phyloP scores from a whole-genome alignment of 2,113 vertebrate species.

The Melanerpes formicivorus region DNA sequence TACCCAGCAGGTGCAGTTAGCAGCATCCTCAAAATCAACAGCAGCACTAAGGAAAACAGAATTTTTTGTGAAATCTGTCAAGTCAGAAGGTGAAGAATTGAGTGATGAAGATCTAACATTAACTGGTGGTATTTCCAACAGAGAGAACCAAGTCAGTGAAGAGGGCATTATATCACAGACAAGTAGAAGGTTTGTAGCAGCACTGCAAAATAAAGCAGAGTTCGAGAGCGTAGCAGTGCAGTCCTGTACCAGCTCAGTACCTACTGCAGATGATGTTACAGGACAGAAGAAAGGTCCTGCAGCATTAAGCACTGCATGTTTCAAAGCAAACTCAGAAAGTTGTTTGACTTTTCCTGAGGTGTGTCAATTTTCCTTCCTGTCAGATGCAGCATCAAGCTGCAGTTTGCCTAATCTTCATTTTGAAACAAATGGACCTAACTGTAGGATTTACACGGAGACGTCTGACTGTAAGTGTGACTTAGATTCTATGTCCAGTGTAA shows the following conservation, averaged over 20 bases:
- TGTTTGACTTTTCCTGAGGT: conserved; percentile 25
- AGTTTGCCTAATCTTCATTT: conserved; percentile 71
- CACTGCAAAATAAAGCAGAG: conserved; percentile 18
- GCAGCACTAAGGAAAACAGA: not conserved
- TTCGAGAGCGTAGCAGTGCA: not conserved
- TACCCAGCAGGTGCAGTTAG: not conserved
- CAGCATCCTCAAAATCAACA: conserved; percentile 9
- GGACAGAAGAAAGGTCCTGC: not conserved
- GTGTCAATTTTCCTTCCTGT: not conserved
- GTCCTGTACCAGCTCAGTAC: not conserved
- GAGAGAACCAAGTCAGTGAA: not conserved
- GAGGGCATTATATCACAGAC: not conserved
- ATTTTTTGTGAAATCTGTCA: not conserved
- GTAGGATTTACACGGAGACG: not conserved
- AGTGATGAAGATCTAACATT: not conserved
- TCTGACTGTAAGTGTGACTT: not conserved
- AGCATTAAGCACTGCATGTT: not conserved
- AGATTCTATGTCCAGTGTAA: conserved; percentile 20
- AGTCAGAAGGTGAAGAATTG: not conserved
- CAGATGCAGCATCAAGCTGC: conserved; percentile 32
- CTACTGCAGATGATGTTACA: not conserved
- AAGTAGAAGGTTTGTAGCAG: not conserved
- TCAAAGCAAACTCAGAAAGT: conserved; percentile 69
- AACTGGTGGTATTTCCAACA: not conserved
- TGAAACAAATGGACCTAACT: conserved; percentile 19